Conservation (phyloP, 2,888 invertebrate genomes). For the Microplitis manilae region DNA sequence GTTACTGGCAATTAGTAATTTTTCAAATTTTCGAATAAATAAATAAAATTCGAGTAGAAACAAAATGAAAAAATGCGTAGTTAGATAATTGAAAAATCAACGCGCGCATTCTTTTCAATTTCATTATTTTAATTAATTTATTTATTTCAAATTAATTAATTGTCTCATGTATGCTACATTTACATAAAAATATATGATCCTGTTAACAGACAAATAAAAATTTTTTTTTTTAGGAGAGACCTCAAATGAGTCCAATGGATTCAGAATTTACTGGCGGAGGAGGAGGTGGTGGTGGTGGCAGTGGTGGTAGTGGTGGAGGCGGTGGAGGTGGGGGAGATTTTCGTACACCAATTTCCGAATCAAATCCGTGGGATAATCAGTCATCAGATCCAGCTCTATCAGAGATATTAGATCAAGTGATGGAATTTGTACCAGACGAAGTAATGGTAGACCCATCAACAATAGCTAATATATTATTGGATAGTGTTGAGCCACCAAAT, state of each 20-base stretch:
- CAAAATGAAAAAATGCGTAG: no score
- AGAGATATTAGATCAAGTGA: constrained; percentile 88
- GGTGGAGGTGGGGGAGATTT: constrained; percentile 57
- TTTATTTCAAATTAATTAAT: no score
- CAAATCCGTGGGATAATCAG: constrained; percentile 72
- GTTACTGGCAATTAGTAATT: no score
- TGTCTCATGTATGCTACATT: no score
- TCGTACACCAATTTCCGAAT: constrained; percentile 62
- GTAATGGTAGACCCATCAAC: constrained; percentile 69
- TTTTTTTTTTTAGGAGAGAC: constrained; percentile 60
- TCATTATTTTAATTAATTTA: no score
- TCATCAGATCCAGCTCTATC: constrained; percentile 82
- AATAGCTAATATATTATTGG: constrained; percentile 71
- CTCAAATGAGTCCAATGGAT: constrained; percentile 69
- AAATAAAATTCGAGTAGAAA: no score
- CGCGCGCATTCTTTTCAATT: no score
- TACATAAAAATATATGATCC: no score
- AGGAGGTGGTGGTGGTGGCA: not conserved
- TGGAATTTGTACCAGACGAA: constrained; percentile 84
- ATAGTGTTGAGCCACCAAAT: constrained; percentile 69
- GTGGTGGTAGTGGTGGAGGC: not conserved
- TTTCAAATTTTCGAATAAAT: no score
- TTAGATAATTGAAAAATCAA: no score
- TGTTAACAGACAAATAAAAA: no score
- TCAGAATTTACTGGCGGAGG: constrained; percentile 68